Evolutionary conservation across 2,888 invertebrate genomes (phyloP).

Genomic region (Melanostoma scalare): DNA sequence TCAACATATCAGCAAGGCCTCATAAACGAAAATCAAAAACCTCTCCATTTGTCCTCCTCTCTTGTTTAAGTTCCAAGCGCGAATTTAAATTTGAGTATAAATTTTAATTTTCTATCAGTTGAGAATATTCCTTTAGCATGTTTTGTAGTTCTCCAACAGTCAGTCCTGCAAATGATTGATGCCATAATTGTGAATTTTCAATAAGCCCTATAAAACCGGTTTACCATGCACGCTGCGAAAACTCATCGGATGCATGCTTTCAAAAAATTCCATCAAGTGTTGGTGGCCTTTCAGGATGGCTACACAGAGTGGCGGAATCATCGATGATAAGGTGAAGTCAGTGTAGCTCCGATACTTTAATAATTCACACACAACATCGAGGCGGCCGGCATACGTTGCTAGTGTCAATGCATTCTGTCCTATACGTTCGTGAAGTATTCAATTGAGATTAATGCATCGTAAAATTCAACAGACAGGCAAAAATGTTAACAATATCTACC

Average conservation of each 20-base stretch:
- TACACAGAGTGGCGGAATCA: constrained; percentile 80
- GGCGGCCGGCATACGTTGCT: constrained; percentile 78
- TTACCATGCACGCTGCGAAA: constrained; percentile 77
- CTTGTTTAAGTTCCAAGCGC: no score
- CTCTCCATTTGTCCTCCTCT: no score
- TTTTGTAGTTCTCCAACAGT: constrained; percentile 54
- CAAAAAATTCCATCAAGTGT: constrained; percentile 76
- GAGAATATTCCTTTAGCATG: constrained; percentile 23
- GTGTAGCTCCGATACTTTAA: constrained; percentile 77
- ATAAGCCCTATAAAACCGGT: not conserved
- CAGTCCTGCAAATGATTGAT: constrained; percentile 17
- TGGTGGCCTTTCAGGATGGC: constrained; percentile 77
- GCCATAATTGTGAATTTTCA: not conserved
- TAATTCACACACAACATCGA: constrained; percentile 76
- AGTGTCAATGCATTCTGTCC: constrained; percentile 81
- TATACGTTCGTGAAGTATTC: constrained; percentile 39
- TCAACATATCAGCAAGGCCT: no score
- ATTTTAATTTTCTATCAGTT: not conserved
- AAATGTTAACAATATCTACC: constrained; percentile 72
- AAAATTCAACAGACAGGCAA: not conserved
- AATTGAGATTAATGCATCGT: not conserved
- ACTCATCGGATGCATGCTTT: constrained; percentile 74
- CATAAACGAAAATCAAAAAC: no score
- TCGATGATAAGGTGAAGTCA: constrained; percentile 80
- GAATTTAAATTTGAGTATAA: not conserved